phyloP scores from a whole-genome alignment of 2,113 vertebrate genomes.

The Osmerus mordax region DNA sequence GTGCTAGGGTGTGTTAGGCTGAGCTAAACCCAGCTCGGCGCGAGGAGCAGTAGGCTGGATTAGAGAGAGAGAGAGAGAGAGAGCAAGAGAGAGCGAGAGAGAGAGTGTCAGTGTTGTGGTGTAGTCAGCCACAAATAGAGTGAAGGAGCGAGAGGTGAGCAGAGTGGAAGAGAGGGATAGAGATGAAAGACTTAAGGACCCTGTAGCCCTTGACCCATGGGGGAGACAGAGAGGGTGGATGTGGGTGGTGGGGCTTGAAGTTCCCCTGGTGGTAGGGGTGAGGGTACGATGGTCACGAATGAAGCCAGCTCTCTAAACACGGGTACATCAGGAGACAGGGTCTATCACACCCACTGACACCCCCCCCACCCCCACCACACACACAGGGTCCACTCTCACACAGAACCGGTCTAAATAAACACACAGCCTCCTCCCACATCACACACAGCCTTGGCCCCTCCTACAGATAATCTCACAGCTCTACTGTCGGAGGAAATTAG shows the following conservation, averaged over 20 bases:
- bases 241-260: not conserved
- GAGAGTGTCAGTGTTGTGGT: not conserved
- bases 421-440: not conserved
- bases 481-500: conserved; percentile 36
- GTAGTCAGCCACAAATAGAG: not conserved
- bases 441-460: not conserved
- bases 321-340: not conserved
- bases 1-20: too few relatives aligned
- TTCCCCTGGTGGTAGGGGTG: too few relatives aligned
- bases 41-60: too few relatives aligned
- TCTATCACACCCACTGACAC: not conserved
- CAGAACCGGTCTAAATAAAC: not conserved
- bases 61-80: not conserved
- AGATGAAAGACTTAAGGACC: not conserved
- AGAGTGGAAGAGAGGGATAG: not conserved
- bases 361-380: not conserved
- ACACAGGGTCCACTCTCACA: too few relatives aligned
- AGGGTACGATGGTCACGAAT: too few relatives aligned
- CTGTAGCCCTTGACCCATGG: too few relatives aligned
- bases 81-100: conserved; percentile 1
- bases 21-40: too few relatives aligned
- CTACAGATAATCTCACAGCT: conserved; percentile 38
- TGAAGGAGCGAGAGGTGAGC: not conserved
- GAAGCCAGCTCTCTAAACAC: too few relatives aligned
- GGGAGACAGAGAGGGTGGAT: not conserved